Percentiles rank a stretch among this genome's conserved stretches.
phyloP scores from a whole-genome alignment of 2,113 vertebrate species.

The Ceyx margarethae region DNA sequence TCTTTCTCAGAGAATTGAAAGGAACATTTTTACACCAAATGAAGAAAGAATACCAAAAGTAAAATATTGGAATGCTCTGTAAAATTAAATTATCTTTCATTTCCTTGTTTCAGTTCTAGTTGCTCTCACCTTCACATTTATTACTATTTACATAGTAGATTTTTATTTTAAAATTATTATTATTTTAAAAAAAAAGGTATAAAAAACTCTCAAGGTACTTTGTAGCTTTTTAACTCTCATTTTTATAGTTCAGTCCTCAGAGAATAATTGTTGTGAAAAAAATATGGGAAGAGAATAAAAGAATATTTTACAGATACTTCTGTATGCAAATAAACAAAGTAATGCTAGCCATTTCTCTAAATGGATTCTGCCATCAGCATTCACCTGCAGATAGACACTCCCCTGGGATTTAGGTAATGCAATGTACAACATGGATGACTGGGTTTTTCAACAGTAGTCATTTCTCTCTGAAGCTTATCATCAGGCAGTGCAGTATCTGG shows the following conservation, averaged over 20 bases:
- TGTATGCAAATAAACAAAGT: conserved; percentile 25
- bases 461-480: conserved; percentile 35
- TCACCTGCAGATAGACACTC: conserved; percentile 9
- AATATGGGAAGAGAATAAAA: neutral
- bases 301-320: neutral
- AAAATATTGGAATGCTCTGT: neutral
- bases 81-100: neutral
- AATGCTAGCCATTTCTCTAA: neutral
- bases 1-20: neutral
- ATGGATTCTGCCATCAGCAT: conserved; percentile 21
- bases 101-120: neutral
- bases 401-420: conserved; percentile 19
- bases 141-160: neutral
- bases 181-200: neutral
- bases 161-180: no score
- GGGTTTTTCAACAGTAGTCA: conserved; percentile 10
- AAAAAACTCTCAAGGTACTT: neutral
- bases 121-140: neutral
- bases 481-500: conserved; percentile 1
- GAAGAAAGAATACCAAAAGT: neutral
- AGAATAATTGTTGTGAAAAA: neutral
- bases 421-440: conserved; percentile 34
- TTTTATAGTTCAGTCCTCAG: neutral
- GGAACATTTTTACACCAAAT: neutral
- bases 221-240: neutral